phyloP scores from a whole-genome alignment of 2,797 vertebrate genomes.

The Gymnocypris eckloni region DNA sequence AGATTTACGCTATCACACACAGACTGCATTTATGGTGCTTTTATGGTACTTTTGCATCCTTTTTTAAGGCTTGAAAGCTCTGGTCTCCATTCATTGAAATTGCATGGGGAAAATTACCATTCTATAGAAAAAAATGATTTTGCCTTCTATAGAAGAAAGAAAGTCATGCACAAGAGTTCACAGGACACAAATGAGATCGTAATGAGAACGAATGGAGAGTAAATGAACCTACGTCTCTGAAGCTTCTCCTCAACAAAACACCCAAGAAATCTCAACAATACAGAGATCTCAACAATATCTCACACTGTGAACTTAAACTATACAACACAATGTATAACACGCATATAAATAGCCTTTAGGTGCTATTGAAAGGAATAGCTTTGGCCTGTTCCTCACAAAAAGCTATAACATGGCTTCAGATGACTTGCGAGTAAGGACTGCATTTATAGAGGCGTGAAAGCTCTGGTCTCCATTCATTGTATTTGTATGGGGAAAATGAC shows the following conservation, averaged over 20 bases:
- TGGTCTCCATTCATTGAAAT: neutral
- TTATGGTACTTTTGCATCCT: neutral
- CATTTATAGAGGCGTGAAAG: neutral
- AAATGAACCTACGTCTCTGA: neutral
- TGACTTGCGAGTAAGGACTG: neutral
- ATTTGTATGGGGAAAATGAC: neutral
- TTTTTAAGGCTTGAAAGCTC: slow-evolving; percentile 10
- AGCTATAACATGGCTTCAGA: neutral
- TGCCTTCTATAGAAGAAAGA: neutral
- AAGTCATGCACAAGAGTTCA: neutral
- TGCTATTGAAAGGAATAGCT: neutral
- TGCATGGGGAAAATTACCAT: neutral
- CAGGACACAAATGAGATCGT: neutral
- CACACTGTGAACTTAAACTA: neutral
- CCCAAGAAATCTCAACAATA: neutral
- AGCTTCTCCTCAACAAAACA: neutral
- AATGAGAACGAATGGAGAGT: neutral
- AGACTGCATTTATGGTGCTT: neutral
- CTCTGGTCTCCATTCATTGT: neutral
- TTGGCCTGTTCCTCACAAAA: neutral
- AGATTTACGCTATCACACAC: neutral
- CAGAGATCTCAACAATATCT: neutral
- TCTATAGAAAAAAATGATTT: neutral
- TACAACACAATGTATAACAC: neutral
- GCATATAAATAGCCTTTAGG: neutral